Base-by-base conservation (phyloP, 2,888 invertebrate species). In the Trichopoda pennipes region DNA sequence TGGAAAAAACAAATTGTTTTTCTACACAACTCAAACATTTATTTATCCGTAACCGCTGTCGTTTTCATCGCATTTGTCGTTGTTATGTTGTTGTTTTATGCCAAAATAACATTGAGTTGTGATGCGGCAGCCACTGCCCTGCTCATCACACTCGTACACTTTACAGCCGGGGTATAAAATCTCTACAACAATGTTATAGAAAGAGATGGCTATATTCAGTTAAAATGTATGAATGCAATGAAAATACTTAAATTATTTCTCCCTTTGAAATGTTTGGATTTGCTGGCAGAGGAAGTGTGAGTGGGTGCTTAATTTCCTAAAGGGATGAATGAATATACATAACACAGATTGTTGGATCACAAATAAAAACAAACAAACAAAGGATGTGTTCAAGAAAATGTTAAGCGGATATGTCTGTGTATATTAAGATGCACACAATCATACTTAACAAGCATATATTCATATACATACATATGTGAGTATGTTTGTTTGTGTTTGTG, bases 11-110 rank as follows among this genome's bases (percentile, higher is more conserved):
- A 76, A 82, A 82, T 55, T 82, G 82, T 82, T 82, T 82, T 90
- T 90, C 90, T 90, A 90, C 89, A 90, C 90, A 90, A 90, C 90
- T 91, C 89, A 90, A 90, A 91, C 90, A 90, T 91, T 91, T 91
- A 90, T 91, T 91, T 90, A 91, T 90, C 82, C 82, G 82, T 82
- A 91, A 91, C 91, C 91, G 88, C 90, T 89, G 91, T 87, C 88
- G 89, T 87, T 87, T 88, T 88, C 88, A 88, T 89, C 88, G 82
- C 82, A 82, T 82, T 82, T 84, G 79, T 72, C 83, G 80, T 77
- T 84, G 84, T 23, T 80, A 78, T 84, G 81, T 85, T 86, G 88
- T 88, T 82, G 82, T 82, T 82, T 82, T 82, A 82, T 82, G 82
- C 72, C 82, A 82, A 82, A 82, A 82, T 80, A 82, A 82, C 82